A percentile compares a stretch with the other conserved stretches of the same genome.
These are phyloP conservation scores for Chiridota heheva DNA, from an alignment of 35 echinoderm and acorn worm species.

Conservation along the genomic window DNA sequence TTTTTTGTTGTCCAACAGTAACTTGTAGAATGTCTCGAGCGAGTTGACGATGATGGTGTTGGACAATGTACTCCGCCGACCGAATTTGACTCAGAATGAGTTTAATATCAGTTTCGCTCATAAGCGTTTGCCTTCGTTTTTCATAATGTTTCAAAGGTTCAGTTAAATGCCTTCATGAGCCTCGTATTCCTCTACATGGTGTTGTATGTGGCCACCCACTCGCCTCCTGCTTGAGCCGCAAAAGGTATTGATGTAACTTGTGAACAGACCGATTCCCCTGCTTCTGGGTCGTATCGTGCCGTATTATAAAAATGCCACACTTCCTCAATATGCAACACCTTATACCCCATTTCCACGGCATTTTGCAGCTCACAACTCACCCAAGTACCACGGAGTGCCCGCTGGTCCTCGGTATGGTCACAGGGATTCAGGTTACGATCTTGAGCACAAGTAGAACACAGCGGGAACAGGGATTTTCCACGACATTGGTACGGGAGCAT, in stretches of 20 bases:
- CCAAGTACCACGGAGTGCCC: constrained; percentile 42
- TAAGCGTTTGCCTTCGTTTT: constrained; percentile 21
- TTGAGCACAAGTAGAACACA: constrained; percentile 38
- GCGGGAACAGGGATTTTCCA: constrained; percentile 23
- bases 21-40: too few relatives aligned
- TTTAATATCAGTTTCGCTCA: constrained; percentile 42
- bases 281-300: constrained; percentile 12
- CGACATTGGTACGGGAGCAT: constrained; percentile 5
- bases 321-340: constrained; percentile 26
- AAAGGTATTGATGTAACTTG: constrained; percentile 48
- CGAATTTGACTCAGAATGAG: constrained; percentile 44
- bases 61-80: constrained; percentile 2
- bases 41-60: constrained; percentile 2
- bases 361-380: constrained; percentile 46
- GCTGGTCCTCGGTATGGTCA: constrained; percentile 27
- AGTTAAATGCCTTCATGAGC: constrained; percentile 24
- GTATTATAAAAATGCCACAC: constrained; percentile 54
- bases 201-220: constrained; percentile 29
- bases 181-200: constrained; percentile 32
- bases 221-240: constrained; percentile 57
- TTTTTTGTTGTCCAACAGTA: too few relatives aligned
- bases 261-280: constrained; percentile 25
- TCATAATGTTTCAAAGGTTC: constrained; percentile 10
- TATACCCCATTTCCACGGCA: constrained; percentile 55
- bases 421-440: background rate